phyloP scores from a whole-genome alignment of 2,797 vertebrate species.

The Falco novaeseelandiae region DNA sequence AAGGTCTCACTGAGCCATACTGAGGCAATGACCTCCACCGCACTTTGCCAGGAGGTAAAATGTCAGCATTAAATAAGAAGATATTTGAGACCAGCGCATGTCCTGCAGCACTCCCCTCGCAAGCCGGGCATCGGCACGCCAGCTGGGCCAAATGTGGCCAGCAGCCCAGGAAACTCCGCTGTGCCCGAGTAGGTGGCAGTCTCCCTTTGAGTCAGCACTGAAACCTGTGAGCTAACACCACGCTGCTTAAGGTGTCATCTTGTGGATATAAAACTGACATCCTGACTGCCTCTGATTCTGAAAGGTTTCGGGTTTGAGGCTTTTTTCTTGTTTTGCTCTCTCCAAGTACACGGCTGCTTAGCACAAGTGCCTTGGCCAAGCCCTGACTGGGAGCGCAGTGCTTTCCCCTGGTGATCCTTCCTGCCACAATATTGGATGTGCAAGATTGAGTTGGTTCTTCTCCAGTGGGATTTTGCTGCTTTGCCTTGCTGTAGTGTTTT shows the following conservation, averaged over 20 bases:
- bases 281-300: neutral
- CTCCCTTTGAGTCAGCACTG: conserved; percentile 41
- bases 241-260: neutral
- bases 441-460: neutral
- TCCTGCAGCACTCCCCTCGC: neutral
- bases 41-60: neutral
- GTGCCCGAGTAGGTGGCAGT: conserved; percentile 11
- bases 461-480: neutral
- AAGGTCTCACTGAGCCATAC: neutral
- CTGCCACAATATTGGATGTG: fast-evolving
- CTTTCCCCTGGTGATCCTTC: neutral
- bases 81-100: neutral
- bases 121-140: neutral
- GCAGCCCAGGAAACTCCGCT: conserved; percentile 27
- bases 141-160: neutral
- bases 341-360: neutral
- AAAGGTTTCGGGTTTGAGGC: neutral
- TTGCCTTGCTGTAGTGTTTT: neutral
- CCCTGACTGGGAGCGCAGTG: neutral
- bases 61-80: neutral
- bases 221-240: neutral
- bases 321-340: neutral
- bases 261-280: conserved; percentile 1
- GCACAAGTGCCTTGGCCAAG: neutral
- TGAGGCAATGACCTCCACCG: neutral